These are phyloP conservation scores for Melikaiella ostensackeni DNA, from an alignment of 2,888 invertebrate species.

Conservation along the genomic window DNA sequence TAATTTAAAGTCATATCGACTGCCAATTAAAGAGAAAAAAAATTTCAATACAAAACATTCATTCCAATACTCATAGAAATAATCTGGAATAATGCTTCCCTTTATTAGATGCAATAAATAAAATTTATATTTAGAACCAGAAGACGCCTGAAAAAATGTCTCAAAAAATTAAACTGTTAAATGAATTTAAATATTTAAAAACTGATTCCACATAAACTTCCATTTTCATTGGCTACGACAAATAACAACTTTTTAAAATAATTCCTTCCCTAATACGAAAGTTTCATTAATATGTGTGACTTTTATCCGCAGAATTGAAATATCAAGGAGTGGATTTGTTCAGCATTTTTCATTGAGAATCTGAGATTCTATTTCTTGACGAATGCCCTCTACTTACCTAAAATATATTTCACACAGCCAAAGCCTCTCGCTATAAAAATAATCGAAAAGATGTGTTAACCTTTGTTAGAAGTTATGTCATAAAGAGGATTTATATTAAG, in stretches of 20 bases:
- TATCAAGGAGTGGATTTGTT: neutral
- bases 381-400: neutral
- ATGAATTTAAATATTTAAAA: neutral
- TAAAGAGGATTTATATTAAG: conserved; percentile 81
- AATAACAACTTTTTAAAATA: neutral
- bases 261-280: too few relatives aligned
- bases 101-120: neutral
- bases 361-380: neutral
- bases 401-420: neutral
- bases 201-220: neutral
- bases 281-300: too few relatives aligned
- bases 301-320: neutral
- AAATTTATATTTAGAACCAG: neutral
- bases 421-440: neutral
- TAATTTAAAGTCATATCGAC: neutral
- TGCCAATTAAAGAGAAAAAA: neutral
- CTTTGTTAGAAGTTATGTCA: conserved; percentile 58
- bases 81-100: neutral
- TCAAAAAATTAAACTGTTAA: neutral
- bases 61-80: neutral
- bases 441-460: neutral
- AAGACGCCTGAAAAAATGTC: neutral
- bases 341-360: neutral
- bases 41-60: neutral
- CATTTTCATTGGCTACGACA: neutral